These are phyloP conservation scores for Bursaphelenchus okinawaensis DNA, from an alignment of 2,888 invertebrate genomes.

Conservation along the genomic window DNA sequence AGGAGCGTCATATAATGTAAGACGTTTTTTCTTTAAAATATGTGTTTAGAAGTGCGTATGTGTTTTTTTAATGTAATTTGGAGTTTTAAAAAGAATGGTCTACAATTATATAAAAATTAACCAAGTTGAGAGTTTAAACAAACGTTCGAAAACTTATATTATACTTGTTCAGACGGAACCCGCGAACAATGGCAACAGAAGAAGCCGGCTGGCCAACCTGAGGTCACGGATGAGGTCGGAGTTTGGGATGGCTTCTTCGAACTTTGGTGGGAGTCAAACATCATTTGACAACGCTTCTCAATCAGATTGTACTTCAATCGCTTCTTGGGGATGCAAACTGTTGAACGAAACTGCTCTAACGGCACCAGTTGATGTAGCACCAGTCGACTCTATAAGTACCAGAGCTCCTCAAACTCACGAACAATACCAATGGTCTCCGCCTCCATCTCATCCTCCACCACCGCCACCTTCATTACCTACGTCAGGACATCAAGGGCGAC, in stretches of 20 bases:
- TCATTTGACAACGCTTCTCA: constrained; percentile 24
- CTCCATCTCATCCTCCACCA: constrained; percentile 4
- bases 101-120: too few species aligned
- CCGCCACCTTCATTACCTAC: constrained; percentile 17
- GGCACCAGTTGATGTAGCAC: constrained; percentile 19
- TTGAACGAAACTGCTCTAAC: constrained; percentile 20
- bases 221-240: constrained; percentile 25
- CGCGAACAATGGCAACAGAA: constrained; percentile 1
- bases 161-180: neutral
- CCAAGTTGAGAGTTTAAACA: too few species aligned
- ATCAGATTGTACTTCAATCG: constrained; percentile 26
- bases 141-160: too few species aligned
- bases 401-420: constrained; percentile 7
- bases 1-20: neutral
- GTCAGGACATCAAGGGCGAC: neutral
- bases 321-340: constrained; percentile 32
- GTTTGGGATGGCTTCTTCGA: constrained; percentile 16
- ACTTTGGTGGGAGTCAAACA: constrained; percentile 6
- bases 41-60: too few species aligned
- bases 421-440: neutral
- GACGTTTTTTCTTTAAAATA: too few species aligned
- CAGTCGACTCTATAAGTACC: constrained; percentile 28
- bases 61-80: too few species aligned
- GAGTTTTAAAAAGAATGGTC: too few species aligned
- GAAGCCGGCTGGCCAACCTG: constrained; percentile 22